Evolutionary conservation across 2,113 vertebrate genomes (phyloP).

Genomic region (Thunnus thynnus): DNA sequence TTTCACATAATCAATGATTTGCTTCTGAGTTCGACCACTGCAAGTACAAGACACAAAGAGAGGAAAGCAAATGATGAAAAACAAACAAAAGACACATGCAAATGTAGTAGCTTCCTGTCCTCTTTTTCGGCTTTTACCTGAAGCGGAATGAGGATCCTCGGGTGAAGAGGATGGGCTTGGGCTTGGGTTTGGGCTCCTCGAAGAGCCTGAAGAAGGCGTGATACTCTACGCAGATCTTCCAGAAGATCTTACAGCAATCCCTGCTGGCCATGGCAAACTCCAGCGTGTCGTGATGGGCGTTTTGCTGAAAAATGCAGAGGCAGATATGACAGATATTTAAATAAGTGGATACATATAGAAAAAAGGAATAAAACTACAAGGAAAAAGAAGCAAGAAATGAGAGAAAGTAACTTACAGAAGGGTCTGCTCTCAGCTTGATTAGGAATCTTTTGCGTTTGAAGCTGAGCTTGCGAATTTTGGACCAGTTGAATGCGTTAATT

Average conservation of each 20-base stretch:
- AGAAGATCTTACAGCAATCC: constrained; percentile 96
- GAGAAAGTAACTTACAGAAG: constrained; percentile 88
- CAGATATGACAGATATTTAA: neutral
- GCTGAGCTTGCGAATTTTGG: constrained; percentile 96
- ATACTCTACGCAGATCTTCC: constrained; percentile 98
- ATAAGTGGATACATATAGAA: neutral
- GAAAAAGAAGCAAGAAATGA: neutral
- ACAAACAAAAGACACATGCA: neutral
- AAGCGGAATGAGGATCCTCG: constrained; percentile 96
- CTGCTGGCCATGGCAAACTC: constrained; percentile 96
- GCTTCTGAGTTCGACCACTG: constrained; percentile 97
- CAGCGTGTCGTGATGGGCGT: constrained; percentile 93
- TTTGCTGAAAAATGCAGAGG: constrained; percentile 80
- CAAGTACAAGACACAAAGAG: constrained; percentile 38
- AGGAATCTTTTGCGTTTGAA: constrained; percentile 97
- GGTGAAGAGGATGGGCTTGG: constrained; percentile 95
- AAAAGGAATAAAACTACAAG: neutral
- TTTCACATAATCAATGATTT: constrained; percentile 94
- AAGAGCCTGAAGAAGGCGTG: constrained; percentile 98
- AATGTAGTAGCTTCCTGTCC: fast-evolving
- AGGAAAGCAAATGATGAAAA: neutral
- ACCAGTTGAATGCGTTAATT: constrained; percentile 98
- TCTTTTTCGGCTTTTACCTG: constrained; percentile 83
- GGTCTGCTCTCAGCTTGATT: constrained; percentile 94
- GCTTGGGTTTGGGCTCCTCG: constrained; percentile 96